Percentiles rank a stretch among this genome's conserved stretches.
Conservation (phyloP, 2,113 vertebrate genomes). For the Podiceps cristatus region DNA sequence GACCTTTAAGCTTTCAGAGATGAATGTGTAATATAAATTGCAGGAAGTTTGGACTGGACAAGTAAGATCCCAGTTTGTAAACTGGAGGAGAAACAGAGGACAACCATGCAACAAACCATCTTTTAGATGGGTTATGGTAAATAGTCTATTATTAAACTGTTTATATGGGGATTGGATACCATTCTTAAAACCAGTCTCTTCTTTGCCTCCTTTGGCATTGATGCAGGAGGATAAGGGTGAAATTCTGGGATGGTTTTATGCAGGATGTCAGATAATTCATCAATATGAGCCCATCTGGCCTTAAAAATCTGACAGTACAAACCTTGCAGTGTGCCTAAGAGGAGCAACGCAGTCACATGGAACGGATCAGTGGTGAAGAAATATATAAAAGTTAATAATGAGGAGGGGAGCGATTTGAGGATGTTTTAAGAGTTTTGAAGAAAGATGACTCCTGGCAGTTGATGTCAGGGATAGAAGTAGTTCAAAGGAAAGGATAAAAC, state of each 20-base stretch:
- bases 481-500: conserved; percentile 39
- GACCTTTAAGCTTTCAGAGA: background rate
- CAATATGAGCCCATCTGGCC: background rate
- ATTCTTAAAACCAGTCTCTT: background rate
- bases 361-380: background rate
- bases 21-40: background rate
- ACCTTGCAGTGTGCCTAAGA: background rate
- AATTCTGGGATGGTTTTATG: background rate
- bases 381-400: background rate
- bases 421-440: background rate
- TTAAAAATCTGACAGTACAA: background rate
- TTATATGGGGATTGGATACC: background rate
- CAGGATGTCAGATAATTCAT: background rate
- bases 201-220: background rate
- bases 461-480: background rate
- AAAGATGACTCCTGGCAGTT: background rate
- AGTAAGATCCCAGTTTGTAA: background rate
- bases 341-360: background rate
- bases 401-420: background rate
- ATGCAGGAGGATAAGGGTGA: background rate
- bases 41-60: background rate
- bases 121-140: background rate
- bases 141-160: background rate
- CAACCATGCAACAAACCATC: background rate
- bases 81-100: background rate